A percentile compares a stretch with the other conserved stretches of the same genome.
These are phyloP conservation scores for Melospiza melodia DNA, from an alignment of 2,113 vertebrate genomes.

Conservation along the genomic window DNA sequence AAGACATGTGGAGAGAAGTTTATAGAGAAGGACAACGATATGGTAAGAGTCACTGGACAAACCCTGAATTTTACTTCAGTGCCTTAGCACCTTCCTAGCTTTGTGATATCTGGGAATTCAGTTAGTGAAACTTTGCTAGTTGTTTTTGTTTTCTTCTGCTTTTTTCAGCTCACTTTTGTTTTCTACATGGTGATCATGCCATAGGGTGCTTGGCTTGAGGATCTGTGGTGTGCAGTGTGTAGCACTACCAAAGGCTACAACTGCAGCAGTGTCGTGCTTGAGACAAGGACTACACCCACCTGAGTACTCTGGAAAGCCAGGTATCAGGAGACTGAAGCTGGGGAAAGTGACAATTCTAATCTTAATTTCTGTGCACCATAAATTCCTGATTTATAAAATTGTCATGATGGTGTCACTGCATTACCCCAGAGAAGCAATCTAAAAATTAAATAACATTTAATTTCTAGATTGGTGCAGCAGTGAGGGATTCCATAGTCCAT, in stretches of 20 bases:
- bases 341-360: neutral
- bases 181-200: neutral
- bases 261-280: neutral
- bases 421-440: neutral
- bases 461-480: neutral
- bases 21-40: neutral
- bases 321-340: neutral
- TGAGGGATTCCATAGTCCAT: neutral
- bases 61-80: neutral
- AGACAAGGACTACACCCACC: neutral
- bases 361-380: neutral
- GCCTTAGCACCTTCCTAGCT: neutral
- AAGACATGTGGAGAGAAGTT: neutral
- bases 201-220: neutral
- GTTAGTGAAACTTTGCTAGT: neutral
- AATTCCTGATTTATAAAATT: neutral
- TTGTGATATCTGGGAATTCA: neutral
- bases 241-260: neutral
- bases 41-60: neutral
- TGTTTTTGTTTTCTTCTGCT: neutral
- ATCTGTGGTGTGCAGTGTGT: neutral
- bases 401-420: neutral
- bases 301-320: neutral
- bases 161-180: neutral
- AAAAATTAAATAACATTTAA: neutral